Evolutionary conservation across 2,113 vertebrate genomes (phyloP), one percentile per base, ranked within the genome.

Genomic region (Malurus alboscapulatus): DNA sequence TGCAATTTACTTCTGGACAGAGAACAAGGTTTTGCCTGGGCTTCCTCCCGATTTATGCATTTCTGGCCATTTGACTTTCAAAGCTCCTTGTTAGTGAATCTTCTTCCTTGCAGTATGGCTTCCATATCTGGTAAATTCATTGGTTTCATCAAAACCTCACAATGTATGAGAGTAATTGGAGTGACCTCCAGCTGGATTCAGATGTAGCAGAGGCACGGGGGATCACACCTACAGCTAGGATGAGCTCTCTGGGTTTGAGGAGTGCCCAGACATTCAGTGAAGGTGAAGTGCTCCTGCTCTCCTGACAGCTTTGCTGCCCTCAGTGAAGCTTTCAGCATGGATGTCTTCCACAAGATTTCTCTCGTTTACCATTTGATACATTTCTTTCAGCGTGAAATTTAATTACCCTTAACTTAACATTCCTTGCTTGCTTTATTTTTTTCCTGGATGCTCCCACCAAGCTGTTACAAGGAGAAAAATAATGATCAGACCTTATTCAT

Each of bases 401-500:
- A 95, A 93, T 80, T 86, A 79, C 53, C n/a, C 48, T 38, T 38
- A 38, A 51, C 58, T 95, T 94, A 92, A 79, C 26, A 63, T 91
- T 86, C 93, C 89, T 61, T 53, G 4, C 32, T 55, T 78, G 2
- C 14, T 73, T 69, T 38, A 36, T 74, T 88, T 84, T 94, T 92
- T 86, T 34, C 22, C 73, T 86, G 63, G 44, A 57, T 95, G 58
- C 92, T 93, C 32, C 67, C 65, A 83, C 65, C 51, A 94, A 88
- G 53, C 51, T 91, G 54, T 81, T 91, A 74, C 82, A 95, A 88
- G 4, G 59, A 71, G n/a, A 91, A 82, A 96, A 97, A 93, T 32
- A 88, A 88, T 85, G 44, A 90, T 69, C 48, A 81, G 14, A 9
- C 7, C 69, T 18, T 50, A 22, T 71, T 53, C 1, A 44, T 34